phyloP scores from a whole-genome alignment of 2,888 invertebrate species.

The Ferdinandea cuprea region DNA sequence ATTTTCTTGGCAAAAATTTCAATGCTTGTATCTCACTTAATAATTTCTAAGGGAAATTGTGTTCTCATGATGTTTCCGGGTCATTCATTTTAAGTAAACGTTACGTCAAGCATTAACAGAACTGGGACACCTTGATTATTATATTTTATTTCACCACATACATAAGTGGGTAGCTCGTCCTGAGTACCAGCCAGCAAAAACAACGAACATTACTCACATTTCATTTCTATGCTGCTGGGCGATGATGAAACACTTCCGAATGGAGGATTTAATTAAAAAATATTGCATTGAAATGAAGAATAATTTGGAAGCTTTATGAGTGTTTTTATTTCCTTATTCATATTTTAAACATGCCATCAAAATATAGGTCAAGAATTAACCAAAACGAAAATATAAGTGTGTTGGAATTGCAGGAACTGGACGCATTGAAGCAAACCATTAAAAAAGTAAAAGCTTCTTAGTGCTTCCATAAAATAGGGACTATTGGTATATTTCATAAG shows the following conservation, averaged over 20 bases:
- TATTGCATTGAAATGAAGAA: slow-evolving; percentile 48
- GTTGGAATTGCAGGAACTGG: slow-evolving; percentile 17
- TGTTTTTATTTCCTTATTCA: slow-evolving; percentile 24
- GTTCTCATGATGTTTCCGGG: slow-evolving; percentile 34
- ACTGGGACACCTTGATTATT: slow-evolving; percentile 42
- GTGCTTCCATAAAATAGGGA: not conserved
- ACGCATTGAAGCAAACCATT: slow-evolving; percentile 8
- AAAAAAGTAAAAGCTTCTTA: not conserved
- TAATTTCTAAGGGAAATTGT: slow-evolving; percentile 24
- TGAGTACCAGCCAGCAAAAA: slow-evolving; percentile 3
- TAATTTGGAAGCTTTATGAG: slow-evolving; percentile 30
- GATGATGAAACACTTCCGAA: slow-evolving; percentile 34
- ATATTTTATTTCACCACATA: slow-evolving; percentile 44
- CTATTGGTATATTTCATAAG: not conserved
- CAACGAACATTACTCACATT: slow-evolving; percentile 15
- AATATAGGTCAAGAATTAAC: slow-evolving; percentile 60
- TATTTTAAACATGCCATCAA: slow-evolving; percentile 1
- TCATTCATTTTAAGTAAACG: slow-evolving; percentile 49
- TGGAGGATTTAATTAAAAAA: slow-evolving; percentile 56
- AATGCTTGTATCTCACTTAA: slow-evolving; percentile 3
- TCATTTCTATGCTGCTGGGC: slow-evolving; percentile 31
- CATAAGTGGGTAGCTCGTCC: slow-evolving; percentile 20
- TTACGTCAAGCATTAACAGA: slow-evolving; percentile 39
- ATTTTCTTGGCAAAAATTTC: no score
- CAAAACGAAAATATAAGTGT: slow-evolving; percentile 32